These are phyloP conservation scores for Toxotes jaculatrix DNA, from an alignment of 2,113 vertebrate species.

Conservation along the genomic window DNA sequence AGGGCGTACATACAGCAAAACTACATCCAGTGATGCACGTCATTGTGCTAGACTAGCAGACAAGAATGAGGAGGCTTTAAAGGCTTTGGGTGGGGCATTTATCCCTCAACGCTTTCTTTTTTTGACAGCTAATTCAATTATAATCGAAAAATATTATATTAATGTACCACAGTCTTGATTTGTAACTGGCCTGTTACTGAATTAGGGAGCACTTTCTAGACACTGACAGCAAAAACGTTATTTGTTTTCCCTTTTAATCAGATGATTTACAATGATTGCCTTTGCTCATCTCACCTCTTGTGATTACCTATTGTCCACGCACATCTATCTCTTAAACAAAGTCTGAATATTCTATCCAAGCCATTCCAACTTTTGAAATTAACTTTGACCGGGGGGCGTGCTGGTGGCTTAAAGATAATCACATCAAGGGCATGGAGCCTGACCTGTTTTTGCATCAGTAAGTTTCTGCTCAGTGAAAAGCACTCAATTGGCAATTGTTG, in stretches of 20 bases:
- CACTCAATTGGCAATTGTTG: constrained; percentile 78
- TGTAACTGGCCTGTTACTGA: neutral
- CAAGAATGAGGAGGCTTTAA: constrained; percentile 12
- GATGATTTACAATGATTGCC: constrained; percentile 47
- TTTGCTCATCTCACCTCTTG: constrained; percentile 39
- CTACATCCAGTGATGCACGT: neutral
- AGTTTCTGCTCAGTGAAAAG: constrained; percentile 72
- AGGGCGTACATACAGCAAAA: neutral
- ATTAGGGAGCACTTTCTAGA: neutral
- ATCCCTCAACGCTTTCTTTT: neutral
- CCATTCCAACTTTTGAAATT: constrained; percentile 80
- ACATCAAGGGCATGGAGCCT: constrained; percentile 78
- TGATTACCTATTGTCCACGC: constrained; percentile 63
- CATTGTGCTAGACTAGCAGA: neutral
- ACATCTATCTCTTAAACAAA: constrained; percentile 70
- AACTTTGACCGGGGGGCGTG: constrained; percentile 79
- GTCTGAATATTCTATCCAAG: constrained; percentile 75
- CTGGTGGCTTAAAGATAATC: constrained; percentile 80
- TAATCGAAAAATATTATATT: neutral
- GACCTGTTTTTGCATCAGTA: constrained; percentile 79
- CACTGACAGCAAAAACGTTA: constrained; percentile 5
- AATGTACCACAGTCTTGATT: constrained; percentile 8
- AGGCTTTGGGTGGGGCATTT: constrained; percentile 14
- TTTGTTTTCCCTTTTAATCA: constrained; percentile 45
- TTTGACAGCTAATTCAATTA: constrained; percentile 17